Percentiles rank a stretch among this genome's conserved stretches.
Evolutionary conservation across 2,797 vertebrate genomes (phyloP).

Genomic region (Gymnothorax reevesii): DNA sequence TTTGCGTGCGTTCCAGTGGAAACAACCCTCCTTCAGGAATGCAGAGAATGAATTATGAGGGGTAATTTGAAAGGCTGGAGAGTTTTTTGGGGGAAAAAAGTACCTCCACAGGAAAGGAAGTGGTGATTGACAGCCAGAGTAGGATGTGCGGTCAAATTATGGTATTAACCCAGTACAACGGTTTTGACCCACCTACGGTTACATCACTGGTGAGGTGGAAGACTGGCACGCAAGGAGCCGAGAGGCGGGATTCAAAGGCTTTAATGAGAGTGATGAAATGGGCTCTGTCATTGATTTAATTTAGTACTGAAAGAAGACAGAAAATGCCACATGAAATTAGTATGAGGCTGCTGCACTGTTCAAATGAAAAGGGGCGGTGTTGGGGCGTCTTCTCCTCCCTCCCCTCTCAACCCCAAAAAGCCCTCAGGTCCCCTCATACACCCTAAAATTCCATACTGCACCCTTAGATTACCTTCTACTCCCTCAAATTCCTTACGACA

Average conservation of each 20-base stretch:
- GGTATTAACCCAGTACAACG: background rate
- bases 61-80: constrained; percentile 19
- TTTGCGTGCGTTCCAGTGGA: constrained; percentile 23
- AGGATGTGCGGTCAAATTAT: background rate
- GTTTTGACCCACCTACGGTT: background rate
- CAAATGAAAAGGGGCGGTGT: background rate
- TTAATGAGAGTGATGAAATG: background rate
- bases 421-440: no score
- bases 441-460: no score
- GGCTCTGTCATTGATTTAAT: background rate
- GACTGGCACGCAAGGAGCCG: background rate
- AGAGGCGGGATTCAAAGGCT: background rate
- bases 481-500: no score
- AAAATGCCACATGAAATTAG: background rate
- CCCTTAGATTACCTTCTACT: no score
- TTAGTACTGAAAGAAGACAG: background rate
- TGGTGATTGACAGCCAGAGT: background rate
- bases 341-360: background rate
- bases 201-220: background rate
- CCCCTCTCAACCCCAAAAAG: background rate
- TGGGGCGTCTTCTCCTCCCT: no score
- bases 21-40: constrained; percentile 44
- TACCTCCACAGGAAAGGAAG: no score
- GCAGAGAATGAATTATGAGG: constrained; percentile 45
- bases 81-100: background rate